Base-by-base conservation (phyloP, 2,888 invertebrate species). In the Cistogaster globosa region DNA sequence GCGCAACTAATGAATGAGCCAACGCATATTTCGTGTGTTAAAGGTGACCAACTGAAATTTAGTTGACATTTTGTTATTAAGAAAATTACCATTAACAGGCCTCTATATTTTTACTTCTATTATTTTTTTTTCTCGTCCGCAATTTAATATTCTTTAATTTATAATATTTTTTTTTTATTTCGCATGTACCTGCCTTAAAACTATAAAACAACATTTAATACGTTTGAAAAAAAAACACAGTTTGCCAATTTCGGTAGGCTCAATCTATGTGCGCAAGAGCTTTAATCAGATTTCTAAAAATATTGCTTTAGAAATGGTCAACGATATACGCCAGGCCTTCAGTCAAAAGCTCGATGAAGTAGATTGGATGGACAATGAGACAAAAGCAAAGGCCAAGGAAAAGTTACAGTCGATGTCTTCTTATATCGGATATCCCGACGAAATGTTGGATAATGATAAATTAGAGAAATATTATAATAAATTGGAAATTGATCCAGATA, bases 341-440 rank as follows among this genome's bases (percentile, higher is more conserved):
- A 94, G 95, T 84, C 95, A 96, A 88, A 97, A 98, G 38, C 92
- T 98, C 76, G 93, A 94, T 20, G 94, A 95, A 80, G 95, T 98
- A 16, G 96, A 96, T 62, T 99, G 98, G 98, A 98, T 99, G 98
- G 98, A 98, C 90, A 95, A 95, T 0, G 93, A 94, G 87, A 98
- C 98, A 0, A 95, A 95, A 65, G 92, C 93, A 87, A 95, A 95
- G 77, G 97, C 97, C 0, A 92, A 97, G 83, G 95, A 96, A 83
- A 98, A 98, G 91, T 96, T 97, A 0, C 94, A 95, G 78, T 94
- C 96, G 0, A 98, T 98, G 96, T 94, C 95, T 1, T 95, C 97
- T 0, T 97, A 98, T 91, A 98, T 98, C 90, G 98, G 97, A 0
- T 98, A 98, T 92, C 98, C 98, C 0, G 96, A 96, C 88, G 98